These are phyloP conservation scores for Moxostoma hubbsi DNA, from an alignment of 2,797 vertebrate genomes.

Conservation along the genomic window DNA sequence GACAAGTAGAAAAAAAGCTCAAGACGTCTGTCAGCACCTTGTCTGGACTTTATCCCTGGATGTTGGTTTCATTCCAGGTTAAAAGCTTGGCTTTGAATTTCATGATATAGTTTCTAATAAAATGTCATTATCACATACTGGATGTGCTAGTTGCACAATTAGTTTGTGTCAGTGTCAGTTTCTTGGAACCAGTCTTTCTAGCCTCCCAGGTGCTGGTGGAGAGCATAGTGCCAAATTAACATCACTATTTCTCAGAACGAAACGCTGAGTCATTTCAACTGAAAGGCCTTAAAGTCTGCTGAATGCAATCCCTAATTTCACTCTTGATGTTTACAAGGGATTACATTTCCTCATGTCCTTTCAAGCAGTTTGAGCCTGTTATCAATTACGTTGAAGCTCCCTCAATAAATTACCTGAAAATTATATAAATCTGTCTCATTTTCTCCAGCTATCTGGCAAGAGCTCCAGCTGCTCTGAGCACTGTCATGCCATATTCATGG, in stretches of 20 bases:
- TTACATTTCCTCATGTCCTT: constrained; percentile 1
- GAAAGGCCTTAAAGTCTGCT: constrained; percentile 17
- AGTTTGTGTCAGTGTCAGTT: not conserved
- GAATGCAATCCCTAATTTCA: constrained; percentile 11
- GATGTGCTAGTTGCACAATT: not conserved
- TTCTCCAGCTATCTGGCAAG: not conserved
- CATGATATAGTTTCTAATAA: not conserved
- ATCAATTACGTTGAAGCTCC: constrained; percentile 17
- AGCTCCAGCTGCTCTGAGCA: not conserved
- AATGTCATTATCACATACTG: not conserved
- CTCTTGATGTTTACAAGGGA: constrained; percentile 9
- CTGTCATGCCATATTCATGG: constrained; percentile 10
- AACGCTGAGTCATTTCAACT: constrained; percentile 42
- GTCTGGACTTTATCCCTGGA: not conserved
- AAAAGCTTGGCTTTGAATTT: constrained; percentile 14
- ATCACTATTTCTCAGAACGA: constrained; percentile 34
- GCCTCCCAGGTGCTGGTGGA: not conserved
- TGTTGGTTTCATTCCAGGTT: not conserved
- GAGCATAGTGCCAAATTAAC: constrained; percentile 29
- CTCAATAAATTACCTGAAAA: constrained; percentile 28
- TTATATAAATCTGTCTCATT: constrained; percentile 19
- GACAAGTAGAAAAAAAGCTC: not conserved
- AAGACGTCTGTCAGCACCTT: not conserved
- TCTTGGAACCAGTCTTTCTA: constrained; percentile 33
- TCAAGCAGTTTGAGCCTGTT: constrained; percentile 5